Conservation (phyloP, 2,113 vertebrate species). For the Crotophaga sulcirostris region DNA sequence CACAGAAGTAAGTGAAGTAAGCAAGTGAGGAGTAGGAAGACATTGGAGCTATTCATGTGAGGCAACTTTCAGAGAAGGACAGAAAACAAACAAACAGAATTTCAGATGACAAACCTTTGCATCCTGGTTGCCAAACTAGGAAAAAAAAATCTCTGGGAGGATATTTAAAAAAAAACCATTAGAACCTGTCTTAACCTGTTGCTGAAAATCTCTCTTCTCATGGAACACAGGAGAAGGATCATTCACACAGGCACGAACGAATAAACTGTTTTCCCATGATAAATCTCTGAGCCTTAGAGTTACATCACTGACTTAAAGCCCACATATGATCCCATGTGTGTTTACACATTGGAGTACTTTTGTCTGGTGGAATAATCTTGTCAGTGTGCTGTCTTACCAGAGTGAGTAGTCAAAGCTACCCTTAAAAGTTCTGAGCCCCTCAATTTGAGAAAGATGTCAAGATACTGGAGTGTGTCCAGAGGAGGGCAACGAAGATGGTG, state of each 20-base stretch:
- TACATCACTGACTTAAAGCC: neutral
- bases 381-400: neutral
- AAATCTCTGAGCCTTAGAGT: too few species aligned
- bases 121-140: neutral
- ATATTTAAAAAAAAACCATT: neutral
- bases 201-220: neutral
- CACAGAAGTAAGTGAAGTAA: neutral
- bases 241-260: too few species aligned
- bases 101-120: neutral
- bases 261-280: too few species aligned
- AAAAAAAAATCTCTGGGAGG: neutral
- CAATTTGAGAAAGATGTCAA: too few species aligned
- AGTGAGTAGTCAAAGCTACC: neutral
- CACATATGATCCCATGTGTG: rapidly evolving
- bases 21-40: neutral
- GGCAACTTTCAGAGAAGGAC: neutral
- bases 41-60: rapidly evolving
- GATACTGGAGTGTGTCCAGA: too few species aligned
- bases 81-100: neutral
- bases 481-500: too few species aligned
- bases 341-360: neutral
- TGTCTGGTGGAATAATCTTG: neutral
- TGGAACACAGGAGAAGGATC: neutral
- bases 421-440: too few species aligned
- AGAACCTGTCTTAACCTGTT: neutral